Conservation (phyloP, 2,888 invertebrate species). For the Smittia sp. region DNA sequence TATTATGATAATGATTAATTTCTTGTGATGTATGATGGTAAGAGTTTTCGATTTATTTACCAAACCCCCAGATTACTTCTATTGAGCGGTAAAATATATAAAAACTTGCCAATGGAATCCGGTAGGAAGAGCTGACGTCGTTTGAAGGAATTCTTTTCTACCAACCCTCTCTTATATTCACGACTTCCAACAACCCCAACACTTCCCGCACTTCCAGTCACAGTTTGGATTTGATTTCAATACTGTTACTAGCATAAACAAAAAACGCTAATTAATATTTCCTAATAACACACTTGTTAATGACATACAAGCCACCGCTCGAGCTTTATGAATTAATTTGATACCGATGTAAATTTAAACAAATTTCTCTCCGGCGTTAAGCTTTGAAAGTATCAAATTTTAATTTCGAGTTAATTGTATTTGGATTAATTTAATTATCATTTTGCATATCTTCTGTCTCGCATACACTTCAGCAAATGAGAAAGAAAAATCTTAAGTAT, state of each 20-base stretch:
- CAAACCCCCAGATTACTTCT: not conserved
- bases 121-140: not conserved
- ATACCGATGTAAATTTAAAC: slow-evolving; percentile 29
- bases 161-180: not conserved
- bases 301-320: slow-evolving; percentile 34
- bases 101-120: not conserved
- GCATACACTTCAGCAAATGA: slow-evolving; percentile 28
- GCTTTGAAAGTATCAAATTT: slow-evolving; percentile 19
- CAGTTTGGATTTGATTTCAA: too few species aligned
- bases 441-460: slow-evolving; percentile 42
- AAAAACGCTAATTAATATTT: slow-evolving; percentile 38
- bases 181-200: not conserved
- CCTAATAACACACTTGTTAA: slow-evolving; percentile 40
- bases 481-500: slow-evolving; percentile 11
- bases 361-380: slow-evolving; percentile 11
- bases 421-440: slow-evolving; percentile 41
- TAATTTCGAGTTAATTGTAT: slow-evolving; percentile 35
- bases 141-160: not conserved
- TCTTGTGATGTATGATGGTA: too few species aligned
- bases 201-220: too few species aligned
- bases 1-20: not conserved
- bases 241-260: too few species aligned
- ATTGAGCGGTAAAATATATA: not conserved
- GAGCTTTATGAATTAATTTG: slow-evolving; percentile 41
- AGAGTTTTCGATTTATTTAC: not conserved